Evolutionary conservation across 2,888 invertebrate species (phyloP).

Genomic region (Nebria salina): DNA sequence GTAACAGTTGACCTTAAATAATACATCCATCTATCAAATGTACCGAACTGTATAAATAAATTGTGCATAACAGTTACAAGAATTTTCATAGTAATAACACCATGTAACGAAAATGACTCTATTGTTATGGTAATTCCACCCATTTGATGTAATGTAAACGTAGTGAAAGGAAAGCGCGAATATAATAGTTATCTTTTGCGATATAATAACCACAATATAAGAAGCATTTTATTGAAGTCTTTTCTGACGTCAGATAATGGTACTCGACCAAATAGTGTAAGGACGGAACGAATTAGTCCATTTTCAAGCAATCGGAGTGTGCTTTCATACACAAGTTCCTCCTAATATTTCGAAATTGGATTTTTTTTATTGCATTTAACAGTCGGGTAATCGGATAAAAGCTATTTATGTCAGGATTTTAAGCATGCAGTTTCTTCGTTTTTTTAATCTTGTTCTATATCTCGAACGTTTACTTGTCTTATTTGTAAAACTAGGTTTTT

Average conservation of each 20-base stretch:
- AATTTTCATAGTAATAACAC: background rate
- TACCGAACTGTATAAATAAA: no score
- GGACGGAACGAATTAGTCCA: background rate
- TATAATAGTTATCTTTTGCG: background rate
- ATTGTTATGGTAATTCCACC: background rate
- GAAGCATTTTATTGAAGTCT: background rate
- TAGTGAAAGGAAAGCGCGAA: background rate
- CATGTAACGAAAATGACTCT: background rate
- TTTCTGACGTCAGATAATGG: background rate
- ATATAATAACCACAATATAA: background rate
- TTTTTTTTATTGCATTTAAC: background rate
- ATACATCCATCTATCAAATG: no score
- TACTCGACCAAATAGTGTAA: background rate
- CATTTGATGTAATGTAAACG: background rate
- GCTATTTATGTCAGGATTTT: background rate
- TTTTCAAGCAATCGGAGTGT: background rate
- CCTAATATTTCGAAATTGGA: background rate
- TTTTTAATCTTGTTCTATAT: background rate
- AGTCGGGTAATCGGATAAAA: background rate
- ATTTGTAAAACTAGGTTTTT: background rate
- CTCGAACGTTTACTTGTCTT: background rate
- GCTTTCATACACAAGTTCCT: background rate
- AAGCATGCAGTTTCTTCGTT: background rate
- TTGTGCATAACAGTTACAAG: background rate
- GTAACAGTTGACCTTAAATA: no score